Evolutionary conservation across 2,888 invertebrate genomes (phyloP), one percentile per base, ranked within the genome.

Genomic region (Pyrochroa serraticornis): DNA sequence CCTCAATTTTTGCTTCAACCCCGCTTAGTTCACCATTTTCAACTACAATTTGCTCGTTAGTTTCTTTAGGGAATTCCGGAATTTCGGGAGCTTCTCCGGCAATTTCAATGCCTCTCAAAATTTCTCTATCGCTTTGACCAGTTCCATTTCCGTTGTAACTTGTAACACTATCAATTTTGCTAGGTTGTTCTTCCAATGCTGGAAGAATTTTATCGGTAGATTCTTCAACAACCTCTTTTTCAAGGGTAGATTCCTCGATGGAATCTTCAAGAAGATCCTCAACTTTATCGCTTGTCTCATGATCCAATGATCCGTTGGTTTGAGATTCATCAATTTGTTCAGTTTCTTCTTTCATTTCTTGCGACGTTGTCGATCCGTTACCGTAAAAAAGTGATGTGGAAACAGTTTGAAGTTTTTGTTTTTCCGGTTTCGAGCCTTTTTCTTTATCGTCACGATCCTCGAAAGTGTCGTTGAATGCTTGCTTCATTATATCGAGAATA

Each of bases 401-500:
- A 2, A 56, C 51, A 8, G 48, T 38, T 36, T 41, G 50, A 1
- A 46, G 10, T 42, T 49, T 50, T 45, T 36, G 48, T 6, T 52
- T 58, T 54, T 13, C 30, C 42, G n/a, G 42, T 37, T 41, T 53
- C 42, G 41, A 31, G 7, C 30, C 9, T 46, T 58, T 67, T 2
- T 62, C 65, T 39, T 58, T 60, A n/a, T 68, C 66, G 2, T 68
- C 63, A 13, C 57, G 63, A n/a, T 67, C 68, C 14, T 50, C 58
- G 35, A 54, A 61, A n/a, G 65, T 63, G 51, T 78, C 77, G 62
- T 79, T 79, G 58, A 80, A 84, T 72, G 81, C 82, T 79, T 84
- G 82, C 70, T 83, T 85, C 85, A 85, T 85, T 78, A 84, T 85
- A 76, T 83, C 79, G 72, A 83, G 75, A 70, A 83, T 78, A 58